A percentile compares a stretch with the other conserved stretches of the same genome.
Evolutionary conservation across 2,113 vertebrate genomes (phyloP).

Genomic region (Etia nguti): DNA sequence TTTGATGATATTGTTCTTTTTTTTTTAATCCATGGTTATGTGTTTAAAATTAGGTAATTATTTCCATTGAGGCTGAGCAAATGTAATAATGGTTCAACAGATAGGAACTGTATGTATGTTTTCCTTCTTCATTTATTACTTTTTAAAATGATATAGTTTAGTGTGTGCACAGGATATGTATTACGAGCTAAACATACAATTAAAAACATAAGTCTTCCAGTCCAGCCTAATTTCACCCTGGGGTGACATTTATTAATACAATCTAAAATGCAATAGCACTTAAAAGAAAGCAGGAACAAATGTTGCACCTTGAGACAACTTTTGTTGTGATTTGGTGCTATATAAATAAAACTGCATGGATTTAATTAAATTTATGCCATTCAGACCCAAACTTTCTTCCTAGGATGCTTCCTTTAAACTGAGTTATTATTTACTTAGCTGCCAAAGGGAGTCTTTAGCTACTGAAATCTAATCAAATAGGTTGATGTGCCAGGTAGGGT

Average conservation of each 20-base stretch:
- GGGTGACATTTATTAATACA: neutral
- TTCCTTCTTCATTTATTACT: neutral
- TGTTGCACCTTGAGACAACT: neutral
- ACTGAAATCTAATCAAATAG: neutral
- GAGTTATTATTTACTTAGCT: neutral
- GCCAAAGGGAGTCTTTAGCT: neutral
- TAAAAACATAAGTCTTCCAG: accelerated
- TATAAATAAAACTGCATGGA: neutral
- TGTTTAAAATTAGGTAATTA: neutral
- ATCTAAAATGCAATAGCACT: neutral
- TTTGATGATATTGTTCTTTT: neutral
- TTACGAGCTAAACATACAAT: neutral
- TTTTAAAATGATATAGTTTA: neutral
- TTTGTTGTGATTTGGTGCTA: accelerated
- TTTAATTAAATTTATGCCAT: neutral
- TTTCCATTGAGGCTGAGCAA: neutral
- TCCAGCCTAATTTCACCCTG: neutral
- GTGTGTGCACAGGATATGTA: accelerated
- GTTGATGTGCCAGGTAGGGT: neutral
- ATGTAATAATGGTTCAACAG: neutral
- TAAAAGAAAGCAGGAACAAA: neutral
- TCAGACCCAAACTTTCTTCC: neutral
- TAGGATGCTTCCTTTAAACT: neutral
- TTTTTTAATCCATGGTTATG: neutral
- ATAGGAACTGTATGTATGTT: neutral